Evolutionary conservation across 1,140 invertebrate species (phyloP).

Genomic region (Chionoecetes opilio): DNA sequence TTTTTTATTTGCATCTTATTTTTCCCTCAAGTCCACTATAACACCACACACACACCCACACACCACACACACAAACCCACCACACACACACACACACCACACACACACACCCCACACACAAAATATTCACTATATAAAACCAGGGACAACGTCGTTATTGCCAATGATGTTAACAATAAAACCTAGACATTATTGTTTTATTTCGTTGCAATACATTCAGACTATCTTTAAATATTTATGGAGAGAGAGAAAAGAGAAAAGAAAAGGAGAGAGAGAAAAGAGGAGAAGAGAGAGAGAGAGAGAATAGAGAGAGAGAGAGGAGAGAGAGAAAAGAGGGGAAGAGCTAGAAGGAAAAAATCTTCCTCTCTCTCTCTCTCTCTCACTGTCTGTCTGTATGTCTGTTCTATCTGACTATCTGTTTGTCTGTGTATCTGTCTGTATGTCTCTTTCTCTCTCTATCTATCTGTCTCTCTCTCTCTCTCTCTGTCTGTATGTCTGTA

Average conservation of each 20-base stretch:
- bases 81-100: no score
- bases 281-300: not conserved
- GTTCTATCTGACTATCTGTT: not conserved
- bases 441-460: not conserved
- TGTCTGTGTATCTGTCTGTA: not conserved
- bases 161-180: slow-evolving; percentile 21
- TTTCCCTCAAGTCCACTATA: no score
- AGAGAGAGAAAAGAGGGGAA: not conserved
- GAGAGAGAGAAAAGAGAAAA: not conserved
- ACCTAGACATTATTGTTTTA: not conserved
- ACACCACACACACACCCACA: no score
- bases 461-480: not conserved
- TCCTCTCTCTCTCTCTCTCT: not conserved
- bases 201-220: not conserved
- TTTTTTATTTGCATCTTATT: no score
- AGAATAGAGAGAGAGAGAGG: not conserved
- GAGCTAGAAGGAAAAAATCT: no score
- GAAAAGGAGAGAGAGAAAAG: not conserved
- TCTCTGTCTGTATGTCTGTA: not conserved
- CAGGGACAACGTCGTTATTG: no score
- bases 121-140: no score
- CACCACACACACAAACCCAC: no score
- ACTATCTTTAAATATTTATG: not conserved
- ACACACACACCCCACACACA: no score
- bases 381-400: not conserved